Percentiles rank a stretch among this genome's conserved stretches.
Conservation (phyloP, 2,888 invertebrate genomes). For the Augochlorella aurata region DNA sequence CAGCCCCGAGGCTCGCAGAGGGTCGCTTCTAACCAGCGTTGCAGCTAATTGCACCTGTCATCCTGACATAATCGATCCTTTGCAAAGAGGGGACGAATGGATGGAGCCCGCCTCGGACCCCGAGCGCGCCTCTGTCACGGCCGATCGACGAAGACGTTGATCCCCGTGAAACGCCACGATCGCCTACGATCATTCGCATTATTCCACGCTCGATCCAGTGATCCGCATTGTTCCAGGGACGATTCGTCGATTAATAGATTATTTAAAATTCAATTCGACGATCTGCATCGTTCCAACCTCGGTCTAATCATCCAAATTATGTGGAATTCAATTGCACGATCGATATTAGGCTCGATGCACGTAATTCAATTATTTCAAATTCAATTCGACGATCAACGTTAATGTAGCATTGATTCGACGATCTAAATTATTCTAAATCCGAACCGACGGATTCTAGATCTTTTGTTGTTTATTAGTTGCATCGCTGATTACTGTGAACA, state of each 20-base stretch:
- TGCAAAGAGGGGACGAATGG: slow-evolving; percentile 58
- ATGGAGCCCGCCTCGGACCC: slow-evolving; percentile 31
- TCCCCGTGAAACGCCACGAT: slow-evolving; percentile 1
- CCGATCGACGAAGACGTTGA: slow-evolving; percentile 47
- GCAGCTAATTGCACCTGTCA: slow-evolving; percentile 72
- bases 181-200: not conserved
- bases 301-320: too few relatives aligned
- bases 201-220: not conserved
- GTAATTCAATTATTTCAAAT: too few relatives aligned
- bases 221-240: not conserved
- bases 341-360: too few relatives aligned
- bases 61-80: slow-evolving; percentile 68
- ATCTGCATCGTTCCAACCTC: too few relatives aligned
- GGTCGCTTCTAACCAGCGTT: slow-evolving; percentile 50
- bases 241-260: not conserved
- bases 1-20: slow-evolving; percentile 51
- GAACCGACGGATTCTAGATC: too few relatives aligned
- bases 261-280: not conserved
- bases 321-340: too few relatives aligned
- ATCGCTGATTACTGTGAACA: not conserved
- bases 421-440: too few relatives aligned
- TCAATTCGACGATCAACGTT: too few relatives aligned
- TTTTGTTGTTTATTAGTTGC: too few relatives aligned
- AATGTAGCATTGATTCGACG: too few relatives aligned
- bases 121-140: not conserved